These are phyloP conservation scores for Eupeodes luniger DNA, from an alignment of 2,888 invertebrate genomes.

Conservation along the genomic window DNA sequence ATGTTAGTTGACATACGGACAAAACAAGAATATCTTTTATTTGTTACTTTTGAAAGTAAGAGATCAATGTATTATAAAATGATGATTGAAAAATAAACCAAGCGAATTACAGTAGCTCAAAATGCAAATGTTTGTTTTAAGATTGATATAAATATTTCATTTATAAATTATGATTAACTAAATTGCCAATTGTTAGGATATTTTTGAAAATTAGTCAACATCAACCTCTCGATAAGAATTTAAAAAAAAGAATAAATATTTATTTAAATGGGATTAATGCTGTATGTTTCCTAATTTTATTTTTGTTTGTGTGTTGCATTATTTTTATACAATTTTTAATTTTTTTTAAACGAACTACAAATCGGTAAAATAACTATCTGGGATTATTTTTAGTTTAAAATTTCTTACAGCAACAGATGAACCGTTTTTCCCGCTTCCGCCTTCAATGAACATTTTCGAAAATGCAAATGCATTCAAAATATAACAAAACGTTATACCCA, in stretches of 20 bases:
- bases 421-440: constrained; percentile 98
- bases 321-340: constrained; percentile 20
- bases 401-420: constrained; percentile 93
- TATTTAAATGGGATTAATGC: constrained; percentile 8
- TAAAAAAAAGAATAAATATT: not conserved
- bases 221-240: not conserved
- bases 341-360: constrained; percentile 2
- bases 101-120: not conserved
- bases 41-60: constrained; percentile 7
- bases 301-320: not conserved
- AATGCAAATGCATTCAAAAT: constrained; percentile 87
- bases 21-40: not conserved
- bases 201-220: constrained; percentile 39
- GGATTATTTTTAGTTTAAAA: constrained; percentile 56
- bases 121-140: constrained; percentile 9
- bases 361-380: not conserved
- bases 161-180: constrained; percentile 12
- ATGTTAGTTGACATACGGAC: constrained; percentile 28
- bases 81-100: not conserved
- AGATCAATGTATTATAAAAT: constrained; percentile 1
- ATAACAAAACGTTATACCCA: constrained; percentile 83
- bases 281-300: constrained; percentile 2
- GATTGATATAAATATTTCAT: constrained; percentile 10
- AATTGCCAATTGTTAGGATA: constrained; percentile 12
- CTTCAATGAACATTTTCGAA: constrained; percentile 89